Conservation (phyloP, 2,797 vertebrate genomes). For the Melanotaenia trifasciata region DNA sequence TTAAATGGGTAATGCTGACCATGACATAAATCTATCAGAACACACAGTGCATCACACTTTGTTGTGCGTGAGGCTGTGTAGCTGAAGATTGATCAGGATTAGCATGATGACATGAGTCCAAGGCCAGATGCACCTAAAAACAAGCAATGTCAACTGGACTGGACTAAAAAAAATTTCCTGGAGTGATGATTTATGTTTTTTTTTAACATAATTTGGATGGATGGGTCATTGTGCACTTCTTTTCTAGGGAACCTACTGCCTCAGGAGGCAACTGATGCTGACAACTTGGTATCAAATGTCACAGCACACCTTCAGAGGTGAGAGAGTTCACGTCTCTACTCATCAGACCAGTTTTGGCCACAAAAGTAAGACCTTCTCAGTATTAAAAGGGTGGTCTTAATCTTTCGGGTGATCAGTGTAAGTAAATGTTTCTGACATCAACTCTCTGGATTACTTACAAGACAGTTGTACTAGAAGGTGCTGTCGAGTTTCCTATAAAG, state of each 20-base stretch:
- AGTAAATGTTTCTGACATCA: constrained; percentile 3
- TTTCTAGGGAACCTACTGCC: neutral
- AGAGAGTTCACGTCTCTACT: neutral
- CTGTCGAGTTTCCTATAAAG: neutral
- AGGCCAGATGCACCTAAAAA: neutral
- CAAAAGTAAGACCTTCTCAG: neutral
- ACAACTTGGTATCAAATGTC: neutral
- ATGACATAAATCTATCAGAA: neutral
- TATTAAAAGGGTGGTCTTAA: neutral
- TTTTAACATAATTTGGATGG: neutral
- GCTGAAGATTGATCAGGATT: neutral
- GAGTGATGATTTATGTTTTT: neutral
- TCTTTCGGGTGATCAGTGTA: neutral
- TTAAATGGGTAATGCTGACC: neutral
- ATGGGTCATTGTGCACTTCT: neutral
- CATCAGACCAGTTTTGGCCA: neutral
- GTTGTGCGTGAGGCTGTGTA: neutral
- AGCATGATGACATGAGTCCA: neutral
- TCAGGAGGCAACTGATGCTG: neutral
- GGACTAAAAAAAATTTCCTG: neutral
- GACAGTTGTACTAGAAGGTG: neutral
- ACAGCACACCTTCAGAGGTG: neutral
- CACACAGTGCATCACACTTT: neutral
- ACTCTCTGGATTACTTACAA: neutral
- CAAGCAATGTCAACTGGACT: neutral